phyloP scores from a whole-genome alignment of 1,140 invertebrate species.

The Penaeus chinensis region DNA sequence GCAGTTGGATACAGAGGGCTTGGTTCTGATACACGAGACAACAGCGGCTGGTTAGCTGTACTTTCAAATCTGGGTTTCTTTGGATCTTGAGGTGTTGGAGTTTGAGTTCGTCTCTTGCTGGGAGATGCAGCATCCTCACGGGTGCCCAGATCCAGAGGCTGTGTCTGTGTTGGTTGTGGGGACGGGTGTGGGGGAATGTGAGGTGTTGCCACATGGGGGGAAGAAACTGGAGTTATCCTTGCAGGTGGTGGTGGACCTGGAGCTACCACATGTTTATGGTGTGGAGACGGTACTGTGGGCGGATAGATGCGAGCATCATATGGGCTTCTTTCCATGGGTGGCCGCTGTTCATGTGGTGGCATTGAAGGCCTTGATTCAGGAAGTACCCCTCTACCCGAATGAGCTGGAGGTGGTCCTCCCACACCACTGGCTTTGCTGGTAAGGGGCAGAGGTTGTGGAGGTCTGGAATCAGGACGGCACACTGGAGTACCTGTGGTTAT shows the following conservation, averaged over 20 bases:
- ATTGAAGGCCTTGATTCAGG: constrained; percentile 54
- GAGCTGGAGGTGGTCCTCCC: constrained; percentile 70
- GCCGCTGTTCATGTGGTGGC: constrained; percentile 68
- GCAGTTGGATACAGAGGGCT: constrained; percentile 79
- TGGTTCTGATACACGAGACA: constrained; percentile 76
- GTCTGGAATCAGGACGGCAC: constrained; percentile 70
- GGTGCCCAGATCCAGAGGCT: constrained; percentile 57
- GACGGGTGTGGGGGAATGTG: constrained; percentile 49
- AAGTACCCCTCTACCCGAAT: constrained; percentile 61
- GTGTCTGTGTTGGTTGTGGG: constrained; percentile 60
- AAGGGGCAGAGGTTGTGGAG: constrained; percentile 72
- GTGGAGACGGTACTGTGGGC: constrained; percentile 58
- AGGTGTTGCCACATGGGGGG: constrained; percentile 49
- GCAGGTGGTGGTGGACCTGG: constrained; percentile 66
- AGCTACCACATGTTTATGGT: constrained; percentile 62
- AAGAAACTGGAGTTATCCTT: constrained; percentile 53
- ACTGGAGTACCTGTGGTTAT: constrained; percentile 75
- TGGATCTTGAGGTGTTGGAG: constrained; percentile 61
- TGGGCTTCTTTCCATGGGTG: constrained; percentile 69
- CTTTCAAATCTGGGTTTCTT: constrained; percentile 66
- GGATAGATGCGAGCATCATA: constrained; percentile 67
- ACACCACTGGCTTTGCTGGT: constrained; percentile 76
- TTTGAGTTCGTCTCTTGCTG: constrained; percentile 55
- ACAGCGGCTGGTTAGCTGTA: constrained; percentile 67
- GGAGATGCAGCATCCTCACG: constrained; percentile 54